Conservation (phyloP, 2,888 invertebrate species). For the Hyalella azteca region DNA sequence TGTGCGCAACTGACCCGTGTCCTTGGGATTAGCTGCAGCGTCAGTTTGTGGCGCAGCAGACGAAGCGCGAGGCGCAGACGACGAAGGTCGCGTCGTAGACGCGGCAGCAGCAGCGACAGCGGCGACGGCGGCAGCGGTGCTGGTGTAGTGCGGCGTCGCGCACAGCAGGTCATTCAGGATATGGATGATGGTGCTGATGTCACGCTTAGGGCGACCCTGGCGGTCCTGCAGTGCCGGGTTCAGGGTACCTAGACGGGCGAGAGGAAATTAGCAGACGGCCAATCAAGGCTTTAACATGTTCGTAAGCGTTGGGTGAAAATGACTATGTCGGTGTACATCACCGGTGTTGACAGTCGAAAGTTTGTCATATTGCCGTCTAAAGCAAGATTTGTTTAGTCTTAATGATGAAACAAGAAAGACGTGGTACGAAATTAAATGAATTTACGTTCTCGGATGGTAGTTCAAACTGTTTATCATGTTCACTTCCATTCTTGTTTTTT, state of each 20-base stretch:
- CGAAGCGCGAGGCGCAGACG: conserved; percentile 44
- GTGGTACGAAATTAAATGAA: no score
- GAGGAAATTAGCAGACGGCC: no score
- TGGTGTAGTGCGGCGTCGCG: conserved; percentile 73
- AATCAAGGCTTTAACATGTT: no score
- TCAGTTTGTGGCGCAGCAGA: neutral
- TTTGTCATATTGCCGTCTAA: no score
- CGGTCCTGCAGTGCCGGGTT: conserved; percentile 92
- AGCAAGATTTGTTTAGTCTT: no score
- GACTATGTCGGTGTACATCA: no score
- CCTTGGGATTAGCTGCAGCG: neutral
- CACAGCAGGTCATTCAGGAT: conserved; percentile 92
- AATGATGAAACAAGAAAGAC: no score
- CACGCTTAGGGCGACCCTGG: conserved; percentile 87
- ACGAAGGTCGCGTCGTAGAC: neutral
- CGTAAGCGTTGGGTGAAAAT: no score
- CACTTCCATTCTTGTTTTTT: no score
- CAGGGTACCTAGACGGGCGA: conserved; percentile 72
- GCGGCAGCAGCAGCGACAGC: conserved; percentile 14
- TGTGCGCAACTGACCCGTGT: neutral
- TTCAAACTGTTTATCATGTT: no score
- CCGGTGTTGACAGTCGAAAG: no score
- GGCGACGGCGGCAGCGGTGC: conserved; percentile 8
- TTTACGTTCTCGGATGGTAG: no score
- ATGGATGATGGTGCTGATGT: conserved; percentile 94